Conservation (phyloP, 2,797 vertebrate species). For the Graptemys geographica region DNA sequence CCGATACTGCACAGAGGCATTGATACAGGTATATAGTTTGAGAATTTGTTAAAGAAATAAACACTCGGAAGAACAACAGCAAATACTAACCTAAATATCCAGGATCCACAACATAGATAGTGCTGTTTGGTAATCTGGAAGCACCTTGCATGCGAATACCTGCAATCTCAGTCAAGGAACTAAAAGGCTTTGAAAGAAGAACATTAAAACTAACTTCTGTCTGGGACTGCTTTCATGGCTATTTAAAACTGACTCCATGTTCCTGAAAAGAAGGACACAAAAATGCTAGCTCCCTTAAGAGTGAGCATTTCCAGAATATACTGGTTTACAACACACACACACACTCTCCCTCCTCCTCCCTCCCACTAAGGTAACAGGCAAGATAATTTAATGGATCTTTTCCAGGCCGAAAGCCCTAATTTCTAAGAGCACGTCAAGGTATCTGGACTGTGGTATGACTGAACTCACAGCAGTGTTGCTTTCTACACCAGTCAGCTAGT, state of each 20-base stretch:
- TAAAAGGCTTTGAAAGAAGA: not conserved
- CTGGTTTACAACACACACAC: too few relatives aligned
- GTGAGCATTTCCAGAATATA: not conserved
- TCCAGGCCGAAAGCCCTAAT: not conserved
- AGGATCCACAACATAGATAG: slow-evolving; percentile 92
- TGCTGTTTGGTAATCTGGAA: slow-evolving; percentile 94
- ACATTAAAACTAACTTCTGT: not conserved
- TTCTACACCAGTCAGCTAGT: not conserved
- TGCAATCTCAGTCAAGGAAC: slow-evolving; percentile 81
- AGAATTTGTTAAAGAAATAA: not conserved
- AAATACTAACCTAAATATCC: slow-evolving; percentile 91
- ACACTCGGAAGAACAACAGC: not conserved
- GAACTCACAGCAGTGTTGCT: not conserved
- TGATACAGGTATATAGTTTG: not conserved
- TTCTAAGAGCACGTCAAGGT: not conserved
- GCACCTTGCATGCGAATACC: slow-evolving; percentile 93
- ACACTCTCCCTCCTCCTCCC: not conserved
- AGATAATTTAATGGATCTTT: not conserved
- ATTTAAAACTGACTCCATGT: not conserved
- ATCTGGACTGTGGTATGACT: not conserved
- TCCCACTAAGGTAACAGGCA: not conserved
- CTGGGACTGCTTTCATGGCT: not conserved
- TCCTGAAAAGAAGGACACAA: not conserved
- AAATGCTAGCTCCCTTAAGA: not conserved
- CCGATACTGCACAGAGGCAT: not conserved